Evolutionary conservation across 2,797 vertebrate species (phyloP).

Genomic region (Enteromius mattozi): DNA sequence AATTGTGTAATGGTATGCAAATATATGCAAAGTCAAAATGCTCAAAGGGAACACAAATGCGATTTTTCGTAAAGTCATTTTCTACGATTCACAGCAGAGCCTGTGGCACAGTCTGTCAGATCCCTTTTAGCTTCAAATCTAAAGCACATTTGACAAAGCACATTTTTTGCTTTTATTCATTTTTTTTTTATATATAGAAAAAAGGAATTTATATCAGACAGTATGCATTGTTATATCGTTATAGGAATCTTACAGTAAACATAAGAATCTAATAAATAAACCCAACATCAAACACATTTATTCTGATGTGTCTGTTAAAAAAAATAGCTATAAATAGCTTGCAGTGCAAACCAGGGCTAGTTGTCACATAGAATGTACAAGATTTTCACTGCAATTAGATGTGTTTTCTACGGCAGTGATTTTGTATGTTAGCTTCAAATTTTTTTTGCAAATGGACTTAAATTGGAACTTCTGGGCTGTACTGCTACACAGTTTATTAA

Average conservation of each 20-base stretch:
- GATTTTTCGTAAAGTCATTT: background rate
- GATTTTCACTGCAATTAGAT: background rate
- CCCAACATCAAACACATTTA: background rate
- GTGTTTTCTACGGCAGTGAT: background rate
- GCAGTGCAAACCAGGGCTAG: background rate
- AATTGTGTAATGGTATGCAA: constrained; percentile 63
- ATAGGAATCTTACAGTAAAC: background rate
- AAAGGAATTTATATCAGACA: background rate
- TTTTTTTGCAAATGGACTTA: background rate
- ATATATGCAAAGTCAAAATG: constrained; percentile 47
- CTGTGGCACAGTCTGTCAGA: constrained; percentile 29
- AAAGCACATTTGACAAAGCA: constrained; percentile 3
- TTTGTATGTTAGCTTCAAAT: background rate
- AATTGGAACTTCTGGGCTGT: background rate
- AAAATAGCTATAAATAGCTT: constrained; percentile 12
- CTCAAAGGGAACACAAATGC: constrained; percentile 25
- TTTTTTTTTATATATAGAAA: no score
- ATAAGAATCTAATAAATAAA: background rate
- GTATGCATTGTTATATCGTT: background rate
- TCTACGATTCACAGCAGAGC: background rate
- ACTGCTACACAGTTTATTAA: background rate
- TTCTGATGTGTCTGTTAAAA: background rate
- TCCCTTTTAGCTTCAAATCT: background rate
- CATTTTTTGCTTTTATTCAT: background rate
- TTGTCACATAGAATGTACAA: background rate